Base-by-base conservation (phyloP, 2,113 vertebrate species). In the Eurystomus gularis region DNA sequence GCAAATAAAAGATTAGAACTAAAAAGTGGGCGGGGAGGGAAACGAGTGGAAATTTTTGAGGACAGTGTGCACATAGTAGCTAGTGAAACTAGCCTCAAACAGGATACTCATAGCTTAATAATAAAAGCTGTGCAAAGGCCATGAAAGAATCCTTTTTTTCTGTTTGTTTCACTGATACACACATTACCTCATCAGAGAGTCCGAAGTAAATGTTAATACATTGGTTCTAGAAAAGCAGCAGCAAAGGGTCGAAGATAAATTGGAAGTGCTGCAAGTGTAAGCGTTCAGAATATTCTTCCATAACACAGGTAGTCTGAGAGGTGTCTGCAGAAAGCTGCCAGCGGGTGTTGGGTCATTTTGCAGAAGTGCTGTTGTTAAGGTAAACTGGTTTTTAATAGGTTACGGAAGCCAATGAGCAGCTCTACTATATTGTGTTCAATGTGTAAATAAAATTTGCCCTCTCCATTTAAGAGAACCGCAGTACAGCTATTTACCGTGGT, bases 101-200 rank as follows among this genome's bases (percentile, higher is more conserved):
- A 97, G 98, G 98, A 97, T 98, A 97, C 96, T 98, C 96, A 97
- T 98, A 98, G 98, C 98, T 98, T 98, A 97, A 97, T 97, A 98
- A 98, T 98, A 97, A 98, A 97, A 97, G 98, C 98, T 98, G 97
- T 98, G 97, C 97, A 97, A 98, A 98, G 97, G 97, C 95, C 97
- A 98, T 97, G 97, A 98, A 97, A 97, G 98, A 98, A 98, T 97
- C 98, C 97, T 97, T 96, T 98, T n/a, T 96, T 97, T 95, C 95
- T 97, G 90, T 96, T 98, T 98, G 97, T 97, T 97, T 98, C 98
- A 98, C 97, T 97, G 98, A 98, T 98, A 98, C 98, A 98, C 98
- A 88, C 97, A 98, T 99, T 99, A 98, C 98, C 98, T 98, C 98
- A 98, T 98, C 98, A 95, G 97, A 97, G 96, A 96, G 96, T 97